A percentile compares a stretch with the other conserved stretches of the same genome.
Conservation (phyloP, 2,797 vertebrate species). For the Danio jaintianensis region DNA sequence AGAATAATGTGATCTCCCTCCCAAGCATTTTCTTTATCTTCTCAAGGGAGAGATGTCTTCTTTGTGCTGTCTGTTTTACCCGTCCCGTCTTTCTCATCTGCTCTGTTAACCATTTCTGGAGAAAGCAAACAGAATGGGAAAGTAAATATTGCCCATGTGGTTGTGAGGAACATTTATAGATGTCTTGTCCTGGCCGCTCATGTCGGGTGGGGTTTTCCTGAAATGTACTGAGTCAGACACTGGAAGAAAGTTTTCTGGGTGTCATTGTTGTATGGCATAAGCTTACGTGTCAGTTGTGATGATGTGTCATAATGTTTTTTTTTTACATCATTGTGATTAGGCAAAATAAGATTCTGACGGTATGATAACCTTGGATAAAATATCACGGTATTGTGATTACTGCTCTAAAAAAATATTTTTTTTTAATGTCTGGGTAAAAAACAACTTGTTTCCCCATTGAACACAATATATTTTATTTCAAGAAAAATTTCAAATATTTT, state of each 20-base stretch:
- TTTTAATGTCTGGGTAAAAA: too few relatives aligned
- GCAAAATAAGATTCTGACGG: neutral
- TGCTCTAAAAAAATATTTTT: too few relatives aligned
- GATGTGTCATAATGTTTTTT: slow-evolving; percentile 10
- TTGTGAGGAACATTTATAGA: slow-evolving; percentile 58
- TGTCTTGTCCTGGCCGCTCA: slow-evolving; percentile 47
- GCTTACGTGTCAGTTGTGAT: slow-evolving; percentile 38
- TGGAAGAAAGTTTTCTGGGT: slow-evolving; percentile 48
- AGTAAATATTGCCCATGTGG: slow-evolving; percentile 64
- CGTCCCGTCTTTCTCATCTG: slow-evolving; percentile 47
- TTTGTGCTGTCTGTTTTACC: slow-evolving; percentile 39
- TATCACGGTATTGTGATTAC: too few relatives aligned
- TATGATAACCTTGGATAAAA: too few relatives aligned
- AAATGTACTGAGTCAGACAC: slow-evolving; percentile 57
- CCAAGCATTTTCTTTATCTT: slow-evolving; percentile 15
- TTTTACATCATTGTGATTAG: neutral
- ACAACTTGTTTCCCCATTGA: too few relatives aligned
- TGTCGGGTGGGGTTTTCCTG: slow-evolving; percentile 30
- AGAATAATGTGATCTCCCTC: slow-evolving; percentile 36
- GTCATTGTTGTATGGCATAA: slow-evolving; percentile 48
- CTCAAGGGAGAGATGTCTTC: slow-evolving; percentile 30
- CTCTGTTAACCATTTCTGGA: slow-evolving; percentile 53
- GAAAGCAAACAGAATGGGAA: slow-evolving; percentile 64
- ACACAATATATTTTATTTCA: too few relatives aligned
- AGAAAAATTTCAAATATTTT: too few relatives aligned